Percentiles rank a stretch among this genome's conserved stretches.
These are phyloP conservation scores for Oryctolagus cuniculus DNA, from an alignment of 2,113 vertebrate species.

Conservation along the genomic window DNA sequence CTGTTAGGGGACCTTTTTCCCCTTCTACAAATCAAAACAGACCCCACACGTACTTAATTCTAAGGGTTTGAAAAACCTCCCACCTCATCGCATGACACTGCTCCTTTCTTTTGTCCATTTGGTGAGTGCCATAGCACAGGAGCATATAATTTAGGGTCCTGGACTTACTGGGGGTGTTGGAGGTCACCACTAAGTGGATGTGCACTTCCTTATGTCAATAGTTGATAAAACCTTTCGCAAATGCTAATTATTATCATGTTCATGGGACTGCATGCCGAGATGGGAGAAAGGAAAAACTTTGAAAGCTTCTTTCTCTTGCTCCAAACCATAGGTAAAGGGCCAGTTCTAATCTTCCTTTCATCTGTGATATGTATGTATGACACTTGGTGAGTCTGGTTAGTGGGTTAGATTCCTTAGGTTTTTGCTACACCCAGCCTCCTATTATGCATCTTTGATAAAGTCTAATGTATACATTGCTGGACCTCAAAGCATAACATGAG, in stretches of 20 bases:
- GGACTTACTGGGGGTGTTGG: constrained; percentile 2
- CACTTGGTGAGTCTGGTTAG: constrained; percentile 69
- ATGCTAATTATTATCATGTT: constrained; percentile 50
- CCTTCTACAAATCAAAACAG: constrained; percentile 26
- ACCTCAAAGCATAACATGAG: neutral
- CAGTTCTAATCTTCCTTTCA: constrained; percentile 67
- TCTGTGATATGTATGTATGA: constrained; percentile 67
- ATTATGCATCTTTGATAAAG: constrained; percentile 70
- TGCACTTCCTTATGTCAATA: constrained; percentile 57
- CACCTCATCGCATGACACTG: neutral
- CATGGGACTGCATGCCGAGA: constrained; percentile 34
- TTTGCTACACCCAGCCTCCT: constrained; percentile 41
- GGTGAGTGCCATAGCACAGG: neutral
- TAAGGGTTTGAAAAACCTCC: neutral
- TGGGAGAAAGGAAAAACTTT: neutral
- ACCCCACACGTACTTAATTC: neutral
- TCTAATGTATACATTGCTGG: constrained; percentile 1
- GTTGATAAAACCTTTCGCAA: constrained; percentile 63
- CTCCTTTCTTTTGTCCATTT: constrained; percentile 16
- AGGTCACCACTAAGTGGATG: constrained; percentile 53
- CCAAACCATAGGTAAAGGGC: constrained; percentile 73
- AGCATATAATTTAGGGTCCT: constrained; percentile 35
- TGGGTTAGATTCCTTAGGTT: constrained; percentile 69
- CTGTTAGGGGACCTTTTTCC: neutral
- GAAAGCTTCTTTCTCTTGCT: constrained; percentile 54